Base-by-base conservation (phyloP, 2,797 vertebrate genomes). In the Macropodus opercularis region DNA sequence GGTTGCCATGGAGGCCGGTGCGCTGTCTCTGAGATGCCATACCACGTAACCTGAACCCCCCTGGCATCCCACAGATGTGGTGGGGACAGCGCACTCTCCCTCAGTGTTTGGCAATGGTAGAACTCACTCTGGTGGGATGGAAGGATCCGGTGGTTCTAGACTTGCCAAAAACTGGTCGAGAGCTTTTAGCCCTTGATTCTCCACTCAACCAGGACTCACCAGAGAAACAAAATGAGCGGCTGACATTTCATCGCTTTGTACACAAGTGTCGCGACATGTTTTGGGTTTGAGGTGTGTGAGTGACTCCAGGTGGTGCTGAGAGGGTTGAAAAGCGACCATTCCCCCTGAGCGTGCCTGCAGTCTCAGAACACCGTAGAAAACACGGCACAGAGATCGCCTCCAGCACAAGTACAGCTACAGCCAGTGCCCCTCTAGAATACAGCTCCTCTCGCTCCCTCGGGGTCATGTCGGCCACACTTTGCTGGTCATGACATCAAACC, bases 61-160 rank as follows among this genome's bases (percentile, higher is more conserved):
- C n/a, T n/a, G 57, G 56, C 34, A 15, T 53, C 51, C 23, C 75
- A 47, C 49, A 49, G 63, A 72, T 65, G 41, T 74, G 72, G 51
- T 39, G 8, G 29, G 21, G 60, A 61, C n/a, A n/a, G 34, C 63
- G 44, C 56, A 79, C 92, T 93, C 92, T 89, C 89, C 86, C 85
- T 90, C 93, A 89, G 89, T 94, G 84, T 98, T 98, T 98, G 97
- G 97, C 96, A 99, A 98, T 98, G 96, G 95, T 98, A 99, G 97
- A 98, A 99, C 97, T 99, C 97, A 98, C 97, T 98, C 96, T 97
- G 96, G 96, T 96, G 95, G 95, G 91, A 82, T 95, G 95, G 94
- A 89, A 90, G 94, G 94, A 96, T 96, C 96, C 95, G 94, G 97
- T 98, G 96, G 97, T 99, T 99, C 97, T 99, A 98, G 96, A 98